These are phyloP conservation scores for Arbacia lixula DNA, from an alignment of 53 echinoderm and acorn worm species.

Conservation along the genomic window DNA sequence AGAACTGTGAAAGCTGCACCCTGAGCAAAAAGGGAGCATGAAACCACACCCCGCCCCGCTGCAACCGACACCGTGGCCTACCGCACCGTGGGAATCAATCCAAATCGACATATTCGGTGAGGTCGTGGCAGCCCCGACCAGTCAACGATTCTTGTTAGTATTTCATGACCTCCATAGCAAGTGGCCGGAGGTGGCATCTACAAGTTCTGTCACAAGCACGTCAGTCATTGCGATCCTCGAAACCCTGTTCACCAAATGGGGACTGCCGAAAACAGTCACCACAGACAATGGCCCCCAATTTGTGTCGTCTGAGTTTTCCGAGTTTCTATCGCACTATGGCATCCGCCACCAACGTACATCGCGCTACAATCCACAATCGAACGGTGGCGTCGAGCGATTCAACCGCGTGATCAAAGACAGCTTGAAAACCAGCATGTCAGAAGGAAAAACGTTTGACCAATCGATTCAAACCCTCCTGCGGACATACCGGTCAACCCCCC, in stretches of 20 bases:
- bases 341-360: slow-evolving; percentile 54
- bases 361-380: slow-evolving; percentile 64
- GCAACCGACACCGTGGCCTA: slow-evolving; percentile 48
- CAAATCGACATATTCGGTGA: slow-evolving; percentile 68
- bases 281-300: slow-evolving; percentile 63
- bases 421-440: slow-evolving; percentile 56
- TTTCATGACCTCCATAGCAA: slow-evolving; percentile 67
- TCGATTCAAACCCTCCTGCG: slow-evolving; percentile 57
- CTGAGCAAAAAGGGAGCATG: slow-evolving; percentile 50
- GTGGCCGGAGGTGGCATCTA: slow-evolving; percentile 66
- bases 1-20: slow-evolving; percentile 48
- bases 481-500: slow-evolving; percentile 39
- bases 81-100: slow-evolving; percentile 52
- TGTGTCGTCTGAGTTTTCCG: slow-evolving; percentile 46
- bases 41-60: slow-evolving; percentile 49
- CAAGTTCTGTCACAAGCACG: slow-evolving; percentile 57
- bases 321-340: slow-evolving; percentile 38
- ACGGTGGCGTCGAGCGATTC: slow-evolving; percentile 60
- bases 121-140: slow-evolving; percentile 50
- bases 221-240: slow-evolving; percentile 59
- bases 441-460: slow-evolving; percentile 48
- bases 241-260: slow-evolving; percentile 50
- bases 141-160: slow-evolving; percentile 53
- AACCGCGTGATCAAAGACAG: slow-evolving; percentile 60
- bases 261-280: slow-evolving; percentile 50